Evolutionary conservation across 1,140 invertebrate genomes (phyloP).

Genomic region (Diorhabda carinulata): DNA sequence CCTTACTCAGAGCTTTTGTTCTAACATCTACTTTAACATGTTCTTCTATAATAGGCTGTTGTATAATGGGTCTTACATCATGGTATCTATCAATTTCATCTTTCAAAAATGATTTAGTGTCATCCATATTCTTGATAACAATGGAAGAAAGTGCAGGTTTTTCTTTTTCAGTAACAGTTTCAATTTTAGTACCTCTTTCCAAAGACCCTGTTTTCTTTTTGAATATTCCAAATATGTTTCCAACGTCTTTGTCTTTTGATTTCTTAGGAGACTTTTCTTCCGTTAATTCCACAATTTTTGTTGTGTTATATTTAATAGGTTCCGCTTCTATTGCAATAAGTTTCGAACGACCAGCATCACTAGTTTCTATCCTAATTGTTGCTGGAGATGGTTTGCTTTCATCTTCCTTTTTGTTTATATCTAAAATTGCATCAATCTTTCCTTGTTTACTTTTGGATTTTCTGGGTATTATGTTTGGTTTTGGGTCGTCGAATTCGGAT

Average conservation of each 20-base stretch:
- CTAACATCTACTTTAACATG: not conserved
- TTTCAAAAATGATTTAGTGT: slow-evolving; percentile 22
- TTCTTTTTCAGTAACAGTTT: not conserved
- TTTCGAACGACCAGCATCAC: not conserved
- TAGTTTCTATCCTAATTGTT: no score
- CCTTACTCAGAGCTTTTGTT: not conserved
- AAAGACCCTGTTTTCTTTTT: slow-evolving; percentile 16
- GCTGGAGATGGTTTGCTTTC: not conserved
- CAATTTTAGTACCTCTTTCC: slow-evolving; percentile 3
- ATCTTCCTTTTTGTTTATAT: not conserved
- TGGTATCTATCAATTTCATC: slow-evolving; percentile 26
- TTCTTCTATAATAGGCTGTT: not conserved
- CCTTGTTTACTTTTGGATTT: not conserved
- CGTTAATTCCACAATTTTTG: not conserved
- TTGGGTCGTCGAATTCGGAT: not conserved
- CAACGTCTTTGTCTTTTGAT: slow-evolving; percentile 1
- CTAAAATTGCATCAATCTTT: not conserved
- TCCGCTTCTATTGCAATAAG: not conserved
- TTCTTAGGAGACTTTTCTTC: slow-evolving; percentile 3
- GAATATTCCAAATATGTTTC: slow-evolving; percentile 4
- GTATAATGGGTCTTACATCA: slow-evolving; percentile 19
- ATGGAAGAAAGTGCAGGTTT: not conserved
- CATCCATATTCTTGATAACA: slow-evolving; percentile 16
- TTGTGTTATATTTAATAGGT: not conserved
- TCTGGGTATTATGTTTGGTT: not conserved